These are phyloP conservation scores for Cyphomyrus plagiostoma DNA, from an alignment of 2,113 vertebrate species.

Conservation along the genomic window DNA sequence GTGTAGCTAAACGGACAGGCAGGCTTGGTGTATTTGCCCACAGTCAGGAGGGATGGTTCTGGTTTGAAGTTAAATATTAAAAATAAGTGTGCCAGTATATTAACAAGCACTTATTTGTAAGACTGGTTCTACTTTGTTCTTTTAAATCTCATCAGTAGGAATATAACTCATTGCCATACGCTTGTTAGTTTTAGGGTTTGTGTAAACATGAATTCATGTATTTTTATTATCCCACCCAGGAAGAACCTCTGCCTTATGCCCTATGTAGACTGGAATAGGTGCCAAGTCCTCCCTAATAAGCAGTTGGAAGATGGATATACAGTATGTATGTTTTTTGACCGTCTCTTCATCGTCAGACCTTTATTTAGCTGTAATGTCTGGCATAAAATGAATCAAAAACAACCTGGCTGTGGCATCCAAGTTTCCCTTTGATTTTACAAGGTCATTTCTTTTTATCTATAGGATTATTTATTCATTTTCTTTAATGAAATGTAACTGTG, in stretches of 20 bases:
- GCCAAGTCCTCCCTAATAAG: neutral
- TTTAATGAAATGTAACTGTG: neutral
- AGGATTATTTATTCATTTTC: neutral
- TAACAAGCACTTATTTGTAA: neutral
- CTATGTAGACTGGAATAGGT: neutral
- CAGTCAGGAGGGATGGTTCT: neutral
- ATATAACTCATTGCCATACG: neutral
- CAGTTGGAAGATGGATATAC: neutral
- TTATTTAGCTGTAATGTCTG: neutral
- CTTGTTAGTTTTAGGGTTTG: neutral
- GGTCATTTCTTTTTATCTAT: neutral
- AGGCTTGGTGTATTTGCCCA: neutral
- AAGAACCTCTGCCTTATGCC: neutral
- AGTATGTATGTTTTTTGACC: neutral
- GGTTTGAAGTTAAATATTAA: neutral
- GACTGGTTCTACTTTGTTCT: neutral
- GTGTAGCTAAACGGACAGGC: neutral
- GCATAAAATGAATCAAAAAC: neutral
- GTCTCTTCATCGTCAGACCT: neutral
- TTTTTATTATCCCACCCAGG: neutral
- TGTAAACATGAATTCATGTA: neutral
- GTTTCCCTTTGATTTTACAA: neutral
- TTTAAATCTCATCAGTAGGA: neutral
- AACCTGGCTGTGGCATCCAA: neutral
- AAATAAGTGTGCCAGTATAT: neutral